Base-by-base conservation (phyloP, 1,140 invertebrate genomes). In the Chelonus insularis region DNA sequence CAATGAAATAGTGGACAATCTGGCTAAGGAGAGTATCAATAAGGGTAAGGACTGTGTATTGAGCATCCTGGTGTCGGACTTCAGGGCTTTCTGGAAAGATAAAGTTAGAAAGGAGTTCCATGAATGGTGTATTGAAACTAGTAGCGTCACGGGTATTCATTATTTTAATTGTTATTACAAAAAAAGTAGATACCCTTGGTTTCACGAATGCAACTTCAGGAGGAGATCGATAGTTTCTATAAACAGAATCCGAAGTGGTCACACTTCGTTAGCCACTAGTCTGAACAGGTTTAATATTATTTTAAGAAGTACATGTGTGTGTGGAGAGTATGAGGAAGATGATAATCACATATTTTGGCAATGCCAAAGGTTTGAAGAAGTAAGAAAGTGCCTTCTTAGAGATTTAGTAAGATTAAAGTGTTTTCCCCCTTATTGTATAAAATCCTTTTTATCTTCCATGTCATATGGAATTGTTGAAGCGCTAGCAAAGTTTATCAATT, bases 331-430 rank as follows among this genome's bases (percentile, higher is more conserved):
- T 18, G 34, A 20, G 0, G 60, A 65, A 45, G 37, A 34, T 6
- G 37, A 57, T 21, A 60, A 62, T 29, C 64, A 65, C 34, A 43
- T 65, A 16, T 62, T 65, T 32, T 65, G 56, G 56, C 48, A 58
- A 29, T 68, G 66, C 58, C 12, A 32, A 20, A 18, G 23, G 4
- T 58, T 36, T 32, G 61, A 58, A 34, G 18, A 21, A 4, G 25
- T 3, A 20, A 55, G 52, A 37, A n/a, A 23, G 39, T 23, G 9
- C 12, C 39, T 55, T 4, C 2, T 37, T 7, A 36, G 21, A 1
- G 18, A 55, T 55, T 20, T 55, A 4, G 39, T n/a, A 45, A 14
- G 14, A 16, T 2, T 7, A 3, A 20, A 20, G 18, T 2, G 1
- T 2, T 18, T 8, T 18, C 18, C 41, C 14, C 18, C 41, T 45